These are phyloP conservation scores for Tarsius wallacei DNA, from an alignment of 2,797 vertebrate species.

Conservation along the genomic window DNA sequence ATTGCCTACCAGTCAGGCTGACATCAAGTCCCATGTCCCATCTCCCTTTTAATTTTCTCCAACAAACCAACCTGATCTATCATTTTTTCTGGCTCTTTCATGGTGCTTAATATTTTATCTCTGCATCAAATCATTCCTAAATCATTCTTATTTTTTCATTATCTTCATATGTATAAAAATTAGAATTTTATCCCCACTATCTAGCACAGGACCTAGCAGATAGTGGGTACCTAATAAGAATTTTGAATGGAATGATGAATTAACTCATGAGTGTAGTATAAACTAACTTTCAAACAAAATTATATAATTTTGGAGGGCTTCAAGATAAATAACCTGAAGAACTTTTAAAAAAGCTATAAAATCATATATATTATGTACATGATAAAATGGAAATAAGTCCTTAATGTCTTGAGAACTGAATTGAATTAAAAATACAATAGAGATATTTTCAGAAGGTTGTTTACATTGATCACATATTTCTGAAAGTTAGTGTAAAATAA, in stretches of 20 bases:
- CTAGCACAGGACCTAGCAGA: background rate
- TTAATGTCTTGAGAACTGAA: background rate
- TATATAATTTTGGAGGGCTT: background rate
- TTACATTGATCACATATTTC: background rate
- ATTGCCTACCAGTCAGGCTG: background rate
- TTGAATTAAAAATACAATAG: background rate
- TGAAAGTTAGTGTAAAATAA: background rate
- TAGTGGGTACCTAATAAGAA: background rate
- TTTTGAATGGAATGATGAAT: slow-evolving; percentile 17
- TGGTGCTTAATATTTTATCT: background rate
- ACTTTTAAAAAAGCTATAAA: background rate
- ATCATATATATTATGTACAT: background rate
- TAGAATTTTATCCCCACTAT: background rate
- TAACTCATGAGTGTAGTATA: background rate
- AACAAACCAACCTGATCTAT: background rate
- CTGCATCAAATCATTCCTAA: background rate
- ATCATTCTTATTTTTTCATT: background rate
- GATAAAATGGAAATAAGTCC: background rate
- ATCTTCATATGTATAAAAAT: background rate
- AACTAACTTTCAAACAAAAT: background rate
- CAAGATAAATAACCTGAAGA: background rate
- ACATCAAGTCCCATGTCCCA: background rate
- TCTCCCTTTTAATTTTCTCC: background rate
- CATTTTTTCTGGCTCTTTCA: background rate
- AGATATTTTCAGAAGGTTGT: background rate